Evolutionary conservation across 2,113 vertebrate species (phyloP).

Genomic region (Limanda limanda): DNA sequence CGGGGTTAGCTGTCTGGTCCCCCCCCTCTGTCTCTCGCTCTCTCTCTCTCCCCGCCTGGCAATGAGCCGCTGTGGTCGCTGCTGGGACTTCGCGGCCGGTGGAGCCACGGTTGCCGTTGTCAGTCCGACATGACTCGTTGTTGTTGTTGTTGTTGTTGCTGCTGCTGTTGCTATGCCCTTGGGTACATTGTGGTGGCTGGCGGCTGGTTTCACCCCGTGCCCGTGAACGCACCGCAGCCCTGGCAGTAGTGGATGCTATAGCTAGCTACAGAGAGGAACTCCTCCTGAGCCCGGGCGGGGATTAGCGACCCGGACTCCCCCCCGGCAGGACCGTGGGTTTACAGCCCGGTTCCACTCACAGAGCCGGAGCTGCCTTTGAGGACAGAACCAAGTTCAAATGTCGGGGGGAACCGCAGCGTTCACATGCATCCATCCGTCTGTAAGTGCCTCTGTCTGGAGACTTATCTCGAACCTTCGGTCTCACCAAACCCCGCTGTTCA

Average conservation of each 20-base stretch:
- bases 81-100: conserved; percentile 47
- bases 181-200: conserved; percentile 41
- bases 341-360: neutral
- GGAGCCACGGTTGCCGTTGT: conserved; percentile 48
- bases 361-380: neutral
- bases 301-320: conserved; percentile 52
- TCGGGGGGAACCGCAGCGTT: neutral
- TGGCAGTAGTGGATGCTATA: conserved; percentile 42
- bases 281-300: conserved; percentile 28
- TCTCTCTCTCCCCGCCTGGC: conserved; percentile 16
- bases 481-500: conserved; percentile 3
- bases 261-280: conserved; percentile 33
- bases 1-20: conserved; percentile 43
- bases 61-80: conserved; percentile 37
- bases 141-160: conserved; percentile 3
- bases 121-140: conserved; percentile 67
- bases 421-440: neutral
- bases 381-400: neutral
- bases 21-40: neutral
- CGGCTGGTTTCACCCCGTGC: conserved; percentile 41
- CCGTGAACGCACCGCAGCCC: conserved; percentile 1
- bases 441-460: neutral
- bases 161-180: conserved; percentile 16
- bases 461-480: conserved; percentile 1
- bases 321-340: conserved; percentile 28